A percentile compares a stretch with the other conserved stretches of the same genome.
These are phyloP conservation scores for Stenotaenia linearis DNA, from an alignment of 2,888 invertebrate genomes.

Conservation along the genomic window DNA sequence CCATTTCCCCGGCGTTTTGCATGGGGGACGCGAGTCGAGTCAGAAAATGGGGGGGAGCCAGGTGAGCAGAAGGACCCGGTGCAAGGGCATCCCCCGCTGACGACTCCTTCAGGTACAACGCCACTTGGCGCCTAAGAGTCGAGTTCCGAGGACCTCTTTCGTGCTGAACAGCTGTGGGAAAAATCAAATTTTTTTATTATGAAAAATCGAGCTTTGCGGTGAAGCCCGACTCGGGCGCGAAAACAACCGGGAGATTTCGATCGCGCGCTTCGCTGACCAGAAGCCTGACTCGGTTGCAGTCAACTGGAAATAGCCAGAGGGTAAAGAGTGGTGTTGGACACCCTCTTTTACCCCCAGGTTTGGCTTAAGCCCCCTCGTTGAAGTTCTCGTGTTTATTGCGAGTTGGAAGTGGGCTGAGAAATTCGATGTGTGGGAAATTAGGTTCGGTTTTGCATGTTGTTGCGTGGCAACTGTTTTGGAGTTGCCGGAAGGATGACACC, in stretches of 20 bases:
- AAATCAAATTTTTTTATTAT: too few species aligned
- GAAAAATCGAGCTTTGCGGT: background rate
- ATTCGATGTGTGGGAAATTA: background rate
- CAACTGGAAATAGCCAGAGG: background rate
- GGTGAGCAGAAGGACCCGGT: slow-evolving; percentile 28
- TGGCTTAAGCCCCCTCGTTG: background rate
- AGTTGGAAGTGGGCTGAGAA: background rate
- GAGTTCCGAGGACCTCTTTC: slow-evolving; percentile 95
- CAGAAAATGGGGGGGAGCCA: slow-evolving; percentile 42
- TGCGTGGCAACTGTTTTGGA: background rate
- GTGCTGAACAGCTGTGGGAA: slow-evolving; percentile 86
- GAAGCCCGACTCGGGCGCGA: too few species aligned
- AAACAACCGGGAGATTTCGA: background rate
- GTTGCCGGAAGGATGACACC: background rate
- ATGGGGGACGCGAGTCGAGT: slow-evolving; percentile 41
- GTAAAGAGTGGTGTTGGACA: background rate
- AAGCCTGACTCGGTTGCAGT: background rate
- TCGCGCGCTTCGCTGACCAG: background rate
- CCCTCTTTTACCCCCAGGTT: background rate
- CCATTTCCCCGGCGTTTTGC: slow-evolving; percentile 38
- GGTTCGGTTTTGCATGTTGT: background rate
- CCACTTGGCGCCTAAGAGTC: slow-evolving; percentile 87
- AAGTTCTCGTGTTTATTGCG: background rate
- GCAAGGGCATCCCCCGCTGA: background rate
- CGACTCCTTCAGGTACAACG: slow-evolving; percentile 64